A percentile compares a stretch with the other conserved stretches of the same genome.
Conservation (phyloP, 2,113 vertebrate genomes). For the Tringa solitaria region DNA sequence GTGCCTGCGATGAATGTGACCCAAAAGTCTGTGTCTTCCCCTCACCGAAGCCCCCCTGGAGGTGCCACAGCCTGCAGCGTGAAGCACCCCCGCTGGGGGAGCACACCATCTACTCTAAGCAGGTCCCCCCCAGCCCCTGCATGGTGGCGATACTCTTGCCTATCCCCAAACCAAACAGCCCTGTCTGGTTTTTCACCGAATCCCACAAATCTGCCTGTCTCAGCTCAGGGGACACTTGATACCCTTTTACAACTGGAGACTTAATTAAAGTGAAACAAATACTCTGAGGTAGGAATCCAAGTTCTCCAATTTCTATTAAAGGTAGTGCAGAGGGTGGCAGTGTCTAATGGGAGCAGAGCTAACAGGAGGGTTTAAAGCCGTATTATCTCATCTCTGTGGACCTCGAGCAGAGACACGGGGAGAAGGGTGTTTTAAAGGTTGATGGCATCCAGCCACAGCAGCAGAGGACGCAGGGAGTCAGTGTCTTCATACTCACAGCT, state of each 20-base stretch:
- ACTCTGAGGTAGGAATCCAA: not conserved
- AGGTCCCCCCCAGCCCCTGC: not conserved
- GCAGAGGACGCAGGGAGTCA: not conserved
- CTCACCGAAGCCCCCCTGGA: not conserved
- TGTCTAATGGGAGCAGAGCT: not conserved
- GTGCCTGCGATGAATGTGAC: rapidly evolving
- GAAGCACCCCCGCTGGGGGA: rapidly evolving
- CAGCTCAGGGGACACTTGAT: not conserved
- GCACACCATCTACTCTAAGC: not conserved
- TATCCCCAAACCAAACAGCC: rapidly evolving
- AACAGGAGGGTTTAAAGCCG: not conserved
- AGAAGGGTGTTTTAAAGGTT: not conserved
- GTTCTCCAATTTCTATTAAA: not conserved
- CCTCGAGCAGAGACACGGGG: not conserved
- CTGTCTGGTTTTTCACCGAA: not conserved
- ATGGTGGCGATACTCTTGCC: rapidly evolving
- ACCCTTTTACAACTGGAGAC: not conserved
- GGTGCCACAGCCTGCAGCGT: rapidly evolving
- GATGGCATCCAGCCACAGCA: not conserved
- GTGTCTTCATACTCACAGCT: not conserved
- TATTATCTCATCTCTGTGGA: not conserved
- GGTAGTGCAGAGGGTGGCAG: not conserved
- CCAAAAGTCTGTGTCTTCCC: not conserved
- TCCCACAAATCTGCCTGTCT: not conserved
- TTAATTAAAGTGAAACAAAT: not conserved